A percentile compares a stretch with the other conserved stretches of the same genome.
phyloP scores from a whole-genome alignment of 2,888 invertebrate species.

The Papilio demoleus region DNA sequence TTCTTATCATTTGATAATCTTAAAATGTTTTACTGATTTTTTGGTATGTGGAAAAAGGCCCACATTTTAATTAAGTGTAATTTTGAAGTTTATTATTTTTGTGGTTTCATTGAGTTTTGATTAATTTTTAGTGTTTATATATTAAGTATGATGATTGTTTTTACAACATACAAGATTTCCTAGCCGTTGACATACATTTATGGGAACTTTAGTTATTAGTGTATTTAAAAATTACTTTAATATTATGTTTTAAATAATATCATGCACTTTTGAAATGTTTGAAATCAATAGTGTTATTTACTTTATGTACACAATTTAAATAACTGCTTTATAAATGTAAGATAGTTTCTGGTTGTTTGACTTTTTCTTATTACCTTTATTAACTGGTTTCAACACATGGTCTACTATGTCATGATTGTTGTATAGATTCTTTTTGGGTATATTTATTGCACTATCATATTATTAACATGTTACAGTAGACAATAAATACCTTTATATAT shows the following conservation, averaged over 20 bases:
- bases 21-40: neutral
- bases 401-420: neutral
- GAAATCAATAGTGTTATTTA: constrained; percentile 16
- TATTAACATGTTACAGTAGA: neutral
- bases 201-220: neutral
- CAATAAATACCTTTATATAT: neutral
- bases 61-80: constrained; percentile 36
- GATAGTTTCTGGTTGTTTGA: constrained; percentile 1
- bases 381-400: neutral
- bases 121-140: constrained; percentile 14
- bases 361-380: neutral
- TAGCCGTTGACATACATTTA: neutral
- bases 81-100: constrained; percentile 32
- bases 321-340: constrained; percentile 3
- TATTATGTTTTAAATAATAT: neutral
- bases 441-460: constrained; percentile 7
- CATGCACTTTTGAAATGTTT: neutral
- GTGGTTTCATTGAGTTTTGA: neutral
- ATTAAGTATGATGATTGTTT: neutral
- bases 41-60: constrained; percentile 28
- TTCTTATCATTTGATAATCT: constrained; percentile 30
- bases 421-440: neutral
- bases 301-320: constrained; percentile 16
- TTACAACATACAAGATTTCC: neutral
- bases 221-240: neutral